Evolutionary conservation across 2,113 vertebrate genomes (phyloP), one percentile per base, ranked within the genome.

Genomic region (Alouatta palliata): DNA sequence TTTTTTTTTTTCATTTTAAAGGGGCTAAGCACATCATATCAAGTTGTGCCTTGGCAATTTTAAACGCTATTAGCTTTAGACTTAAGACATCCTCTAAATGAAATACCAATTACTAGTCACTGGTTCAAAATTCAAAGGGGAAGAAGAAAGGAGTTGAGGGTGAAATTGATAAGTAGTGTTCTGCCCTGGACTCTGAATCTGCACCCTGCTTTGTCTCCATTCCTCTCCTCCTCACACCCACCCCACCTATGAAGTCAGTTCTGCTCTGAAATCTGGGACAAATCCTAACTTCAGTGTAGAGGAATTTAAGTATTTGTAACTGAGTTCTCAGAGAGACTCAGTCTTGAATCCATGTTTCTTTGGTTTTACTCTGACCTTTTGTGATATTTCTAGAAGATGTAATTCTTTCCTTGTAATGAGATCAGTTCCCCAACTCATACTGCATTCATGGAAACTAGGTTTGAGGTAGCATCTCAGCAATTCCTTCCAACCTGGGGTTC

Each of bases 341-440:
- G 27, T 13, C 19, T 35, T 61, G 68, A 64, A 40, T 71, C 82
- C 5, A 47, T 47, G 71, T 94, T 64, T 35, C 17, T 56, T 12
- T 45, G 21, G 32, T 68, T 61, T 92, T 37, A 37, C 4, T 66
- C 12, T 82, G 43, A 66, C 43, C 61, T 88, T 84, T 68, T 49
- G n/a, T 52, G 90, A 71, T 11, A 94, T 64, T 76, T 96, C 68
- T 87, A 88, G 45, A 90, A 92, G 66, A 84, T 9, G 30, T 7
- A 37, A 20, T 75, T 45, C 70, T 27, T 73, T 35, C 14, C 47
- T 75, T 75, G 1, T 82, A 27, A 32, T 27, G 9, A 73, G 61
- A 32, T 70, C n/a, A 43, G 6, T 54, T 32, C 70, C 23, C 71
- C 21, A 14, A 58, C 35, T 56, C 73, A 54, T 3, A 75, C 13